phyloP scores from a whole-genome alignment of 1,140 invertebrate genomes.

The Drosophila oshimai region DNA sequence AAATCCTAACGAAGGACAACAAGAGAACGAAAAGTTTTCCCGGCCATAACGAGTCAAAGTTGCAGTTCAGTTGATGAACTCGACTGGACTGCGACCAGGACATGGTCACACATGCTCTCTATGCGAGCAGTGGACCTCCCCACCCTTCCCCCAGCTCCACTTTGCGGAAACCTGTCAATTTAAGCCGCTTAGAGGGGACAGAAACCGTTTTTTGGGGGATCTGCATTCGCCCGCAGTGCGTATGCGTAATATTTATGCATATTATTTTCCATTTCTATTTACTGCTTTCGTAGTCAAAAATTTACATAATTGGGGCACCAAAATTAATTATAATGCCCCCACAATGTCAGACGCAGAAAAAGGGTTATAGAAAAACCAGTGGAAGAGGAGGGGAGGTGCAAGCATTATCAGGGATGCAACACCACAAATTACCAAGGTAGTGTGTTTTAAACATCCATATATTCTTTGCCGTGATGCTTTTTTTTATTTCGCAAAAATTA shows the following conservation, averaged over 20 bases:
- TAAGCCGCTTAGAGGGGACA: conserved; percentile 68
- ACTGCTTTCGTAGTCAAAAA: conserved; percentile 57
- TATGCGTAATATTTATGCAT: conserved; percentile 68
- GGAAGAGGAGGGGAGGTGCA: not conserved
- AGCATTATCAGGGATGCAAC: conserved; percentile 7
- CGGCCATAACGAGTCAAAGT: conserved; percentile 62
- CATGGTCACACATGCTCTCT: conserved; percentile 53
- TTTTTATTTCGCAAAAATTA: not conserved
- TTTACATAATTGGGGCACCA: conserved; percentile 71
- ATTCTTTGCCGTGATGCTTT: too few relatives aligned
- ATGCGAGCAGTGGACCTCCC: not conserved
- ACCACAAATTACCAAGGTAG: not conserved
- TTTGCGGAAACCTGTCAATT: conserved; percentile 54
- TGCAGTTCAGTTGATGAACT: conserved; percentile 67
- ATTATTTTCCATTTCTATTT: conserved; percentile 58
- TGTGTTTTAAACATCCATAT: not conserved
- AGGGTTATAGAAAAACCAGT: conserved; percentile 8
- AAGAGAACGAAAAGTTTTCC: conserved; percentile 50
- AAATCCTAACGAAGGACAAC: conserved; percentile 18
- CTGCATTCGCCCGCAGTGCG: conserved; percentile 41
- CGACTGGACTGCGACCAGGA: conserved; percentile 1
- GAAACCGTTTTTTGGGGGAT: conserved; percentile 1
- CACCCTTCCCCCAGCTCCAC: not conserved
- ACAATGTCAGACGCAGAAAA: conserved; percentile 23
- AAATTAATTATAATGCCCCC: conserved; percentile 75